Base-by-base conservation (phyloP, 2,888 invertebrate species). In the Noctua pronuba region DNA sequence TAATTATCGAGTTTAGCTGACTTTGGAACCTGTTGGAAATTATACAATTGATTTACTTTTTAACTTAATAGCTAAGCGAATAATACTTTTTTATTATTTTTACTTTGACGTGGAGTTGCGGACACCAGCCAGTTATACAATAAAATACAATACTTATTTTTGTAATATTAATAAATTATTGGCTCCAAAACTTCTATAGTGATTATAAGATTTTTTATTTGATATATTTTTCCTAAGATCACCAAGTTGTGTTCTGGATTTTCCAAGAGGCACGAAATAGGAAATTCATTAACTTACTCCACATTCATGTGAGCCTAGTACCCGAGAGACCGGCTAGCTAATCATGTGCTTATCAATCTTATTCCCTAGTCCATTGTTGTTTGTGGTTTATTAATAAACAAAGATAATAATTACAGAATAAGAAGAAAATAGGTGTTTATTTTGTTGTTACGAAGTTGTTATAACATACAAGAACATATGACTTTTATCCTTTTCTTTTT, bases 231-330 rank as follows among this genome's bases (percentile, higher is more conserved):
- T 38, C 13, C 1, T 67, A 31, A 18, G 31, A 68, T 35, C 8
- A 38, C 8, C 10, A 46, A 11, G 18, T 0, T 16, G 24, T 13
- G 16, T 35, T 46, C 7, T 44, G 28, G 24, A n/a, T 64, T 80
- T 55, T 31, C 16, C 16, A 38, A 11, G 8, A 24, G 6, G n/a
- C 5, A 44, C 65, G 28, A 44, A 28, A 8, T 41, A 38, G 24
- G 6, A 41, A 49, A 35, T 49, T 38, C 16, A 60, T 78, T 31
- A 28, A 65, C 58, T 38, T 73, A 16, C 62, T 83, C 31, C n/a
- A 65, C 8, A 38, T 65, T 79, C 46, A 79, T 83, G 82, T 49
- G 13, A 69, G 58, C 79, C 84, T 83, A 58, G 81, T 83, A 82
- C 38, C 24, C 66, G 4, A 66, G 52, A 65, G 44, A 60, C 44